Evolutionary conservation across 2,113 vertebrate genomes (phyloP).

Genomic region (Furnarius figulus): DNA sequence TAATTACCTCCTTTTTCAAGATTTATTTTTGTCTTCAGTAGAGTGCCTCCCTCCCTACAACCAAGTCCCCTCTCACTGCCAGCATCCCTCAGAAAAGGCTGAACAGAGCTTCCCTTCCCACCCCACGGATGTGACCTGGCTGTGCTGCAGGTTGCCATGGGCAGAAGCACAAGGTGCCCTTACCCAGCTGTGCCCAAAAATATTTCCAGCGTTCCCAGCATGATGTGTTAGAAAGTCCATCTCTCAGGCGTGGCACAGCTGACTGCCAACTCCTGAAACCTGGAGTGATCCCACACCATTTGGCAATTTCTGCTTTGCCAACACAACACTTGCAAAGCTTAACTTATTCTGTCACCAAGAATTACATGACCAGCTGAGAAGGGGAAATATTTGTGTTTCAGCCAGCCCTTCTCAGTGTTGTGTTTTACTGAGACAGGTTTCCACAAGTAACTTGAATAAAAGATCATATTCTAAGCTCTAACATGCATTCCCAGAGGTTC

Average conservation of each 20-base stretch:
- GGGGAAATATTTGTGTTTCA: neutral
- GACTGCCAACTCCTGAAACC: neutral
- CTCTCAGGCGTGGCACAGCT: neutral
- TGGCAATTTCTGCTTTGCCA: neutral
- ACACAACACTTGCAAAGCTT: fast-evolving
- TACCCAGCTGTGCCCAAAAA: neutral
- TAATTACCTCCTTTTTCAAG: constrained; percentile 30
- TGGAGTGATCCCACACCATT: neutral
- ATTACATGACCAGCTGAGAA: neutral
- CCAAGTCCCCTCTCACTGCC: neutral
- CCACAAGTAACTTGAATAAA: neutral
- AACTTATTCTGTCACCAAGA: neutral
- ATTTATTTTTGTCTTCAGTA: constrained; percentile 2
- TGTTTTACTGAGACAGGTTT: neutral
- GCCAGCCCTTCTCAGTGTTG: neutral
- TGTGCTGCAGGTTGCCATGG: fast-evolving
- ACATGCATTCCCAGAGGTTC: neutral
- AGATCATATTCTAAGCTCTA: neutral
- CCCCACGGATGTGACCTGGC: fast-evolving
- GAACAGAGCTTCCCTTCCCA: neutral
- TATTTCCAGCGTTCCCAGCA: neutral
- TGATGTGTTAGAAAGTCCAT: neutral
- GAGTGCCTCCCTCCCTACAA: neutral
- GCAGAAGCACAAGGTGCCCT: neutral
- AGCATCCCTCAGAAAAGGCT: neutral